A percentile compares a stretch with the other conserved stretches of the same genome.
Evolutionary conservation across 2,888 invertebrate genomes (phyloP).

Genomic region (Augochlorella aurata): DNA sequence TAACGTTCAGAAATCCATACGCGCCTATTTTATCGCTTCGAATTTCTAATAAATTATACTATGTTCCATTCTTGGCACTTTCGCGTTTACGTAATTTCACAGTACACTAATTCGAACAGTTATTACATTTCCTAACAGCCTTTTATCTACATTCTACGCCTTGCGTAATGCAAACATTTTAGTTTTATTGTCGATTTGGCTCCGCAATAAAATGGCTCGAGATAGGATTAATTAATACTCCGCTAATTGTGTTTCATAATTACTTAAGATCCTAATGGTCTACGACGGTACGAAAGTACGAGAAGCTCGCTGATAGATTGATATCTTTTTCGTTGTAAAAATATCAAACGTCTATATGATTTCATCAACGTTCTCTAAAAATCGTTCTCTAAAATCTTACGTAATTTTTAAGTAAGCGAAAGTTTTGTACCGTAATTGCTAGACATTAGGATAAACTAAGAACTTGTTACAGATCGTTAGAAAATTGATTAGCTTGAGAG

Average conservation of each 20-base stretch:
- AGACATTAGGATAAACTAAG: no score
- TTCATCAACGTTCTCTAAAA: no score
- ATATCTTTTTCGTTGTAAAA: no score
- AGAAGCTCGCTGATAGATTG: no score
- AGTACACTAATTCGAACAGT: slow-evolving; percentile 10
- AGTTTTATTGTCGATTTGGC: slow-evolving; percentile 24
- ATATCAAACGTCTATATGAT: no score
- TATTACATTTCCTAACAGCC: slow-evolving; percentile 27
- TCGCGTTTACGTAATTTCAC: slow-evolving; percentile 34
- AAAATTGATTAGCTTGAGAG: no score
- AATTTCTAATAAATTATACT: slow-evolving; percentile 29
- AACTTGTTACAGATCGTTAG: no score
- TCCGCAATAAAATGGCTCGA: not conserved
- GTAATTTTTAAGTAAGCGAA: no score
- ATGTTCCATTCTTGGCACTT: slow-evolving; percentile 33
- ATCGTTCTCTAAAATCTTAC: no score
- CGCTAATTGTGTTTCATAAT: not conserved
- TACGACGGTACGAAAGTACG: no score
- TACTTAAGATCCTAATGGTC: not conserved
- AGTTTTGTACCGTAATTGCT: no score
- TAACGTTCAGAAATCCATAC: not conserved
- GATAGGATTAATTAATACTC: slow-evolving; percentile 52
- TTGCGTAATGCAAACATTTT: slow-evolving; percentile 34
- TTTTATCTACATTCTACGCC: slow-evolving; percentile 20
- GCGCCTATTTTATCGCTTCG: not conserved